Base-by-base conservation (phyloP, 2,888 invertebrate genomes). In the Abscondita cerata region DNA sequence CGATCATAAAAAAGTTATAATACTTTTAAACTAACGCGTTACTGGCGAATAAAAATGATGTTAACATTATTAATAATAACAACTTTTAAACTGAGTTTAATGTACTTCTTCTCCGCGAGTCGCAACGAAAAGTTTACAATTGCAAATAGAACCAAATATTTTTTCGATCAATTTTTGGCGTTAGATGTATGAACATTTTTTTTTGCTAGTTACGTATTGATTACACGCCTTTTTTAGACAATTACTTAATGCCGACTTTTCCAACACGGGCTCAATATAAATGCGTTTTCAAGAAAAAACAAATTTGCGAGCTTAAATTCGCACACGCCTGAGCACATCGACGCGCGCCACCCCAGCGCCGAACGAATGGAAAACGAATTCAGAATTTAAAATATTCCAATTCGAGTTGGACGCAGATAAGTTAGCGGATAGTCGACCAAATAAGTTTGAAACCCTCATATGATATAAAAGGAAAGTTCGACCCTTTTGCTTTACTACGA, bases 351-450 rank as follows among this genome's bases (percentile, higher is more conserved):
- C 57, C 40, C 44, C 19, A 15, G 13, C 13, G 41, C 44, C n/a
- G 50, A 50, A 52, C 61, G 56, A 62, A 62, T 62, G 58, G 57
- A 58, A 62, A 62, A 62, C 62, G 62, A 58, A 62, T 58, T 62
- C 58, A 44, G 77, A 76, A 75, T 77, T 78, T 78, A 75, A 78
- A 78, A 78, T 77, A 77, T 77, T 77, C 77, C 76, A 78, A 77
- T 78, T 77, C 75, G 71, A 68, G 68, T 75, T 68, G 75, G 76
- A 76, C 75, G 75, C 73, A 71, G 76, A 77, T 78, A 78, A 78
- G 76, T 76, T 73, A 69, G 71, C 66, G 68, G 60, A 60, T 53
- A 47, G 66, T 52, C 65, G 60, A 44, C 62, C 62, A 62, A 58
- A 16, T 36, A 48, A 62, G 52, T 61, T 56, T 52, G 4, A 48